Conservation (phyloP, 2,113 vertebrate species). For the Brienomyrus brachyistius region DNA sequence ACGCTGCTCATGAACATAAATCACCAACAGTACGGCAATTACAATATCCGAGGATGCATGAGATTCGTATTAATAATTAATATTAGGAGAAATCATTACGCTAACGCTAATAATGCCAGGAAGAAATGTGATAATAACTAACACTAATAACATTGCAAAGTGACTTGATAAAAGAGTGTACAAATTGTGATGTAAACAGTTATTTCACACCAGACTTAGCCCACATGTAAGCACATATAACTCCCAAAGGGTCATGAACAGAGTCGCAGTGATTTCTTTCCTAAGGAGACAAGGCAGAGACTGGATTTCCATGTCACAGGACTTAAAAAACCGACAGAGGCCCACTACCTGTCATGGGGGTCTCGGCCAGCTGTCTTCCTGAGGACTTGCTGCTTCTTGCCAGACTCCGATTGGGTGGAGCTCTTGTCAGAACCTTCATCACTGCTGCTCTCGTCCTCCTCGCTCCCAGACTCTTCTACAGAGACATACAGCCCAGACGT, state of each 20-base stretch:
- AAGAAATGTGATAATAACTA: not conserved
- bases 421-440: slow-evolving; percentile 59
- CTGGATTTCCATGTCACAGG: not conserved
- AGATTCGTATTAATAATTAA: not conserved
- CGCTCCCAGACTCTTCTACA: slow-evolving; percentile 65
- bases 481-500: not conserved
- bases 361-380: slow-evolving; percentile 45
- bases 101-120: not conserved
- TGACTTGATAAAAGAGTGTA: not conserved
- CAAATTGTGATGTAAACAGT: not conserved
- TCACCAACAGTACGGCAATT: not conserved
- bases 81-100: not conserved
- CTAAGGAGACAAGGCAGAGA: not conserved
- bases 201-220: not conserved
- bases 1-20: not conserved
- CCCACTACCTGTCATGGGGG: slow-evolving; percentile 46
- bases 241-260: not conserved
- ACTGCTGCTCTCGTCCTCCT: slow-evolving; percentile 46
- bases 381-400: slow-evolving; percentile 44
- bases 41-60: not conserved
- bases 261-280: not conserved
- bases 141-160: not conserved
- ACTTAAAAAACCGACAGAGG: not conserved
- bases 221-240: not conserved
- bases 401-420: slow-evolving; percentile 53